Base-by-base conservation (phyloP, 2,113 vertebrate genomes). In the Chauna torquata region DNA sequence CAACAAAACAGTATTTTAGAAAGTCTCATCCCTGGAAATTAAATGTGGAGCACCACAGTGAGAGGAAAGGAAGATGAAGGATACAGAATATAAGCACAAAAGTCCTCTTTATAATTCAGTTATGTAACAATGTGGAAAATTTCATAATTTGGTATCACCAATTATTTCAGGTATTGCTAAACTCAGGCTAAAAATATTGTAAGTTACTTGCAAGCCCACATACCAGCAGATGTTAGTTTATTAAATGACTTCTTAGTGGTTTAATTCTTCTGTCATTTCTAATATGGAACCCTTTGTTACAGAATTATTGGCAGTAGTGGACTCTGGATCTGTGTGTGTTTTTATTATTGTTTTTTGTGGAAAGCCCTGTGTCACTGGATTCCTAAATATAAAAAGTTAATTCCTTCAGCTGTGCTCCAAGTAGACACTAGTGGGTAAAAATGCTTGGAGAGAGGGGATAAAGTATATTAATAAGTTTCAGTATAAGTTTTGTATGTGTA, bases 151-250 rank as follows among this genome's bases (percentile, higher is more conserved):
- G 2, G 24, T 82, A n/a, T 4, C 52, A 32, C 11, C 16, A 24
- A 3, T 36, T 52, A 27, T 83, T 81, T 45, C 28, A 34, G 27
- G 15, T 52, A 27, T 20, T n/a, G 25, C 44, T 72, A 42, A 86
- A 69, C 52, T 32, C 5, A 17, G 65, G 64, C 12, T 40, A 36
- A 40, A 71, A 59, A 22, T 50, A 27, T 12, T 50, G 1, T 40
- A 64, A 27, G 14, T 64, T 64, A 40, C 36, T 6, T 57, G 9
- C 0, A 2, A 69, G 34, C 20, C 30, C 16, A 0, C 2, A 25
- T 23, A 6, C 23, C 36, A 49, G 34, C 19, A 52, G 50, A 17
- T 61, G 22, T 18, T 32, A 23, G 24, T 55, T 79, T 24, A 12
- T 28, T 36, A 2, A 25, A 12, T 28, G 38, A 44, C 27, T 20